Conservation (phyloP, 2,888 invertebrate genomes). For the Synergus umbraculus region DNA sequence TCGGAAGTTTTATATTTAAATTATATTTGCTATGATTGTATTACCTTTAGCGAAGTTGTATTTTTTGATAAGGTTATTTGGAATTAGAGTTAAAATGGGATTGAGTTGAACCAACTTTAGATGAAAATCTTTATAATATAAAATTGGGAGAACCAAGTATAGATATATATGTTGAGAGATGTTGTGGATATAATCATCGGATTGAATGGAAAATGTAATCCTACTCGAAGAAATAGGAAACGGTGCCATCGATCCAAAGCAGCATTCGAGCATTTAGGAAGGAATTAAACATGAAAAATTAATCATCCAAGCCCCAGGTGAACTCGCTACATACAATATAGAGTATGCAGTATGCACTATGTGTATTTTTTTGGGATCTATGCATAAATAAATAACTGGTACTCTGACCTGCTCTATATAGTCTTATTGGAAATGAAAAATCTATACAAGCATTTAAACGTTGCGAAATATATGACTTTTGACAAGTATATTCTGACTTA, state of each 20-base stretch:
- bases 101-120: not conserved
- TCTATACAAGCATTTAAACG: not conserved
- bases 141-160: not conserved
- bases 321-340: conserved; percentile 27
- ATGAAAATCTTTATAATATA: not conserved
- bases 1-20: not conserved
- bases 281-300: conserved; percentile 32
- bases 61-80: not conserved
- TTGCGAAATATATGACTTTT: not conserved
- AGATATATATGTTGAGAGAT: not conserved
- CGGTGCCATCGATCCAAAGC: not conserved
- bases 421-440: not conserved
- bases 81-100: not conserved
- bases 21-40: not conserved
- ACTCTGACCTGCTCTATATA: not conserved
- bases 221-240: conserved; percentile 19
- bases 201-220: conserved; percentile 12
- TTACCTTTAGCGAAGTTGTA: not conserved
- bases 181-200: conserved; percentile 6
- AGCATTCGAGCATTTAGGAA: conserved; percentile 32
- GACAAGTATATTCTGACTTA: not conserved
- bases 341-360: not conserved
- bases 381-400: not conserved
- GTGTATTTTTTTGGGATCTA: not conserved
- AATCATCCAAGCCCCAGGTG: conserved; percentile 32